Base-by-base conservation (phyloP, 2,797 vertebrate species). In the Gallinago stenura region DNA sequence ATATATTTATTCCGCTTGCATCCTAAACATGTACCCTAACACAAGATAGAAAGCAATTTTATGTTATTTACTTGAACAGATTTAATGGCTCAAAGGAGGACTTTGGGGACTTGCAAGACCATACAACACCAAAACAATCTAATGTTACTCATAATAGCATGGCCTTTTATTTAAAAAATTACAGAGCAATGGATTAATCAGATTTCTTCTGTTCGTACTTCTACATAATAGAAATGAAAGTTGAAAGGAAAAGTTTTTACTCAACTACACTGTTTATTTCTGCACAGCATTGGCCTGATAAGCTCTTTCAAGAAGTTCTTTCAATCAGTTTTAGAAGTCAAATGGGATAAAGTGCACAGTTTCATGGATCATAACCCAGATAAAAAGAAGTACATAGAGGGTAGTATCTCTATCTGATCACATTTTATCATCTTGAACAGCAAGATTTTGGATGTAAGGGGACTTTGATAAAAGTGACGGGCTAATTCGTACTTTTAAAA, bases 251-350 rank as follows among this genome's bases (percentile, higher is more conserved):
- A 84, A 79, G 8, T 12, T 92, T 83, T 92, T 77, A 80, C 1
- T 7, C 25, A 87, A 92, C 16, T 85, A 22, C 5, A 35, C 28
- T 92, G 46, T 41, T 93, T 87, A 75, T 85, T 96, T 96, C 66
- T 96, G 60, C 50, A 50, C 33, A 73, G 35, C 30, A 41, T 48
- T 79, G 31, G 16, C 35, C 46, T 51, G 51, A 85, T 73, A 94
- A 92, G 28, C 58, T 95, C 81, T 94, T 96, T 95, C 56, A 79
- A 81, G 53, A 64, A 76, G 61, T 54, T 65, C 15, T 94, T 91
- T 92, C 80, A 58, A 72, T 89, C 48, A 28, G 54, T 87, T 91
- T 91, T 73, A 75, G 43, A 76, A 80, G 73, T 53, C 64, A 73
- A 53, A 88, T 28, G 37, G 53, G 70, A 84, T 76, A 68, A 90